Evolutionary conservation across 2,113 vertebrate species (phyloP), one percentile per base, ranked within the genome.

Genomic region (Daboia siamensis): DNA sequence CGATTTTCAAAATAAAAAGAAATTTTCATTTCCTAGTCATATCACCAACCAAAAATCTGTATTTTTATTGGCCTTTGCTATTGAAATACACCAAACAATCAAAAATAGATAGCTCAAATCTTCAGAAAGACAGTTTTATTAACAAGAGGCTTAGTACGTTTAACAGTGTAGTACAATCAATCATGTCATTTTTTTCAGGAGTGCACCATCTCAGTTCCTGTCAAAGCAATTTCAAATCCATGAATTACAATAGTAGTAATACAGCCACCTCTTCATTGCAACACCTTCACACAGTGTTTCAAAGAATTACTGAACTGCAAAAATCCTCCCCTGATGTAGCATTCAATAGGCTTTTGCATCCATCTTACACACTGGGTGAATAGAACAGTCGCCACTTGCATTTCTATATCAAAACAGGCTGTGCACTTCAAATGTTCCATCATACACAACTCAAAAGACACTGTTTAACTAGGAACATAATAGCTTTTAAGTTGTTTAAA

Each of bases 71-170:
- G 94, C 95, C 95, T 96, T 97, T 97, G 94, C 93, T 95, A 95
- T 97, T 97, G 95, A 97, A 97, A 97, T 94, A 95, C 96, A 94
- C 96, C 97, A 96, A 93, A 97, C 95, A 94, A 93, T 97, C 97
- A 96, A 97, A 91, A 97, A 96, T 95, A 96, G 96, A 51, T 96
- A 96, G 97, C 94, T 97, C 96, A 92, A 96, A 95, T 96, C 95
- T 98, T 97, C 96, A 97, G 95, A 97, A 98, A 97, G 98, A 97
- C 98, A 98, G 97, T 97, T 99, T 99, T 99, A 99, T 98, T 99
- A 98, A 98, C 98, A 98, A 97, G 97, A 97, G 97, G 96, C 97
- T 97, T 96, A 97, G 96, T 96, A 85, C 90, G 96, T 97, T 98
- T 92, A 97, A 98, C 97, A 98, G 95, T 97, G 98, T 98, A 97